These are phyloP conservation scores for Coluber constrictor DNA, from an alignment of 2,797 vertebrate species.

Conservation along the genomic window DNA sequence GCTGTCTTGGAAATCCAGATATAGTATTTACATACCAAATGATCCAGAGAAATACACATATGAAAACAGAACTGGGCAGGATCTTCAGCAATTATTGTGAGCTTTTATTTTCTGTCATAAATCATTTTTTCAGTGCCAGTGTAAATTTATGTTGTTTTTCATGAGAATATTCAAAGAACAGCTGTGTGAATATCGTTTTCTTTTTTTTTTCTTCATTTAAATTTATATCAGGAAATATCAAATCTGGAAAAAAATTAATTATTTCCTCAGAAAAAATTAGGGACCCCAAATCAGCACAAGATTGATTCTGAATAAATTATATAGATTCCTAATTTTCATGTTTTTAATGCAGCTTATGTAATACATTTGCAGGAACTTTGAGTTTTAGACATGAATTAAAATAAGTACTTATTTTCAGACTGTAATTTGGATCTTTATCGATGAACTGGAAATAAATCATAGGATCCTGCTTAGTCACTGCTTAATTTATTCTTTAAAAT, in stretches of 20 bases:
- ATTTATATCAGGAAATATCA: background rate
- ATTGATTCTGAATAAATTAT: background rate
- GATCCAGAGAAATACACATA: background rate
- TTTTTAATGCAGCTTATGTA: background rate
- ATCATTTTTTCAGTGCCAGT: background rate
- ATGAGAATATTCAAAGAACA: background rate
- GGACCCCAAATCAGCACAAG: background rate
- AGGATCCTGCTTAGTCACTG: too few species aligned
- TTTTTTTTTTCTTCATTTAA: background rate
- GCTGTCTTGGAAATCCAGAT: background rate
- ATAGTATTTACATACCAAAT: background rate
- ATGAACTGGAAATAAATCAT: too few species aligned
- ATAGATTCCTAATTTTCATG: background rate
- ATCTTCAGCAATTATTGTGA: too few species aligned
- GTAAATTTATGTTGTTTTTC: background rate
- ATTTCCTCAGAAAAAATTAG: background rate
- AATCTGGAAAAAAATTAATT: background rate
- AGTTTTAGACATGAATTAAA: background rate
- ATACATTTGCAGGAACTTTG: background rate
- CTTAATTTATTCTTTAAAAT: too few species aligned
- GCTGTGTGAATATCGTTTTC: background rate
- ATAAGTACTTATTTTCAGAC: too few species aligned
- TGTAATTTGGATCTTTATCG: too few species aligned
- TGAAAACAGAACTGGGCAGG: background rate
- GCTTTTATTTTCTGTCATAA: too few species aligned